phyloP scores from a whole-genome alignment of 2,113 vertebrate species.

The Nannospalax galili region DNA sequence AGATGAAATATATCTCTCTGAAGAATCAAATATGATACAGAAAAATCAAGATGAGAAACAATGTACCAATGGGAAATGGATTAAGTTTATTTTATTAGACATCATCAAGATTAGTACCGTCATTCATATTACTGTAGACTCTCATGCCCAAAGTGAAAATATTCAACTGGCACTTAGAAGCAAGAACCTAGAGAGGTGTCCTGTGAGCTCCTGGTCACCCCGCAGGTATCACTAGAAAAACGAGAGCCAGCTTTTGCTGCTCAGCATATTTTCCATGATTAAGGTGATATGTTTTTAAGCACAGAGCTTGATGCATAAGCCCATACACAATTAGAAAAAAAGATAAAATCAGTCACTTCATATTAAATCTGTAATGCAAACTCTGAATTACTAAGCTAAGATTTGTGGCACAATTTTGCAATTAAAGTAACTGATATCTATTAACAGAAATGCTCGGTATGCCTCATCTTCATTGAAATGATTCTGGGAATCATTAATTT shows the following conservation, averaged over 20 bases:
- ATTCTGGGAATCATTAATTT: slow-evolving; percentile 64
- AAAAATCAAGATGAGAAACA: slow-evolving; percentile 52
- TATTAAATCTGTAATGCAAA: slow-evolving; percentile 55
- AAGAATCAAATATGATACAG: too few species aligned
- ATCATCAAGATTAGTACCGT: neutral
- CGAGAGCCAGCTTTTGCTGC: neutral
- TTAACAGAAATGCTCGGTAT: slow-evolving; percentile 49
- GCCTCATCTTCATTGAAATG: slow-evolving; percentile 27
- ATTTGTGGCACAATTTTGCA: slow-evolving; percentile 54
- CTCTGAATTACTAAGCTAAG: slow-evolving; percentile 53
- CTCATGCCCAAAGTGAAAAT: neutral
- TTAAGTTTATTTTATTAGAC: slow-evolving; percentile 60
- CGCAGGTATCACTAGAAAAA: neutral
- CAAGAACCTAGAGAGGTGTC: neutral
- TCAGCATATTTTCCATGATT: slow-evolving; percentile 22
- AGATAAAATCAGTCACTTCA: slow-evolving; percentile 33
- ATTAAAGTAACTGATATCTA: slow-evolving; percentile 49
- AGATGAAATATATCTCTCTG: slow-evolving; percentile 49
- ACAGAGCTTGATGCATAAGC: slow-evolving; percentile 10
- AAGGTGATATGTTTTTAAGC: slow-evolving; percentile 44
- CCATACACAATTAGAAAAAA: neutral
- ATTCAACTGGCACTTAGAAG: slow-evolving; percentile 24
- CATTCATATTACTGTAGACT: slow-evolving; percentile 50
- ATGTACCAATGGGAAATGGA: slow-evolving; percentile 14
- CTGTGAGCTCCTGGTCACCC: neutral